Conservation (phyloP, 1,140 invertebrate species). For the Drosophila miranda region DNA sequence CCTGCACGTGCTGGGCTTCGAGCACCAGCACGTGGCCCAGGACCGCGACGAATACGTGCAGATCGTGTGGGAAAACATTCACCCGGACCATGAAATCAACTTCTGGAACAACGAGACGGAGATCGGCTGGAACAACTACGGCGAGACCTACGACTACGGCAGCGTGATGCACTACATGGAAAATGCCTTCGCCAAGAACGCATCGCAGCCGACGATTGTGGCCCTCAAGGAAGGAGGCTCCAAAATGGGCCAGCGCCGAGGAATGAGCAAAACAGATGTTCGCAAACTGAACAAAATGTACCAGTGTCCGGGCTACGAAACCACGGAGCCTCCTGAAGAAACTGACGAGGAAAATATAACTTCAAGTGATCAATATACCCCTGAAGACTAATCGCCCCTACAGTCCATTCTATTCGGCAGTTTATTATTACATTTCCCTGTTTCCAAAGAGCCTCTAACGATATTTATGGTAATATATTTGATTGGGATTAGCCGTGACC, state of each 20-base stretch:
- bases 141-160: slow-evolving; percentile 85
- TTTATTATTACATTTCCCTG: too few species aligned
- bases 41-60: slow-evolving; percentile 85
- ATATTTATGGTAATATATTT: too few species aligned
- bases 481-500: too few species aligned
- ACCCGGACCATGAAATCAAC: slow-evolving; percentile 79
- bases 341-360: too few species aligned
- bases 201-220: slow-evolving; percentile 84
- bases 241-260: slow-evolving; percentile 84
- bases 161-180: slow-evolving; percentile 91
- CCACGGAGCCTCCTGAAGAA: too few species aligned
- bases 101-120: slow-evolving; percentile 83
- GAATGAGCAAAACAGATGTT: slow-evolving; percentile 85
- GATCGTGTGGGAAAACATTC: slow-evolving; percentile 85
- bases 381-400: too few species aligned
- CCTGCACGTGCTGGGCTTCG: slow-evolving; percentile 85
- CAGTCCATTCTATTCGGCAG: too few species aligned
- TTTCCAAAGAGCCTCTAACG: too few species aligned
- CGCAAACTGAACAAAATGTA: slow-evolving; percentile 87
- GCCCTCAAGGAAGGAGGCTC: not conserved
- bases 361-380: too few species aligned
- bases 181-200: slow-evolving; percentile 87
- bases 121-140: slow-evolving; percentile 82
- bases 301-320: slow-evolving; percentile 27
- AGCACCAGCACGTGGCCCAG: slow-evolving; percentile 84